Evolutionary conservation across 2,113 vertebrate species (phyloP).

Genomic region (Cranoglanis bouderius): DNA sequence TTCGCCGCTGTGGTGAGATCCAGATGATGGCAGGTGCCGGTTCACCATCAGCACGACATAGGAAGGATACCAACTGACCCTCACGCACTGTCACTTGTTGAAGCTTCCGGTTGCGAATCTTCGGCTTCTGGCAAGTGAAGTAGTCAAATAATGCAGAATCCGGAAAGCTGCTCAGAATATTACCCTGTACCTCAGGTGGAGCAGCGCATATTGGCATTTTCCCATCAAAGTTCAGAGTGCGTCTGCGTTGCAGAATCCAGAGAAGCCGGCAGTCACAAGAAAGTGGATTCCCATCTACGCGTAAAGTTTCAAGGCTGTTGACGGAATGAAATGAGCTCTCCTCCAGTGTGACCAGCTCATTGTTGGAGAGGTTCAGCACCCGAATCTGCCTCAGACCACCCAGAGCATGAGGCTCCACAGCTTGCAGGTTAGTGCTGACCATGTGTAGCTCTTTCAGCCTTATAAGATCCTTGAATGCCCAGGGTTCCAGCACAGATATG

Average conservation of each 20-base stretch:
- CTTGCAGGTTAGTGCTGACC: conserved; percentile 82
- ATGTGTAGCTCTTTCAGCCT: conserved; percentile 95
- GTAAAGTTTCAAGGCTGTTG: conserved; percentile 92
- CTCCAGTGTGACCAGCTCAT: conserved; percentile 89
- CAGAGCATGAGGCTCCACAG: conserved; percentile 86
- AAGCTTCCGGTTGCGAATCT: conserved; percentile 90
- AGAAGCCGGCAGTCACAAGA: conserved; percentile 96
- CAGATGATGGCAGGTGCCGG: conserved; percentile 87
- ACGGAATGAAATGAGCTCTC: conserved; percentile 93
- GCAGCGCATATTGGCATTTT: conserved; percentile 88
- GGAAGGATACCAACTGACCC: conserved; percentile 85
- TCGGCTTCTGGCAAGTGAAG: conserved; percentile 95
- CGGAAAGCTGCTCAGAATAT: conserved; percentile 83
- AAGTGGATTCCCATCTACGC: conserved; percentile 93
- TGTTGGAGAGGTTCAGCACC: conserved; percentile 91
- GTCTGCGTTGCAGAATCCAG: conserved; percentile 94
- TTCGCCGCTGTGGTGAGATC: conserved; percentile 90
- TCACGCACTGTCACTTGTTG: conserved; percentile 83
- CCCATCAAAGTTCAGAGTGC: conserved; percentile 93
- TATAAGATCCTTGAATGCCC: conserved; percentile 88
- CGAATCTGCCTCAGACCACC: conserved; percentile 91
- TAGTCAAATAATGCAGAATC: conserved; percentile 93
- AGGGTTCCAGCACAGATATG: conserved; percentile 86
- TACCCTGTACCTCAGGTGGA: conserved; percentile 86
- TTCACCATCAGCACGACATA: conserved; percentile 91